phyloP scores from a whole-genome alignment of 2,888 invertebrate species.

The Dynastes maya region DNA sequence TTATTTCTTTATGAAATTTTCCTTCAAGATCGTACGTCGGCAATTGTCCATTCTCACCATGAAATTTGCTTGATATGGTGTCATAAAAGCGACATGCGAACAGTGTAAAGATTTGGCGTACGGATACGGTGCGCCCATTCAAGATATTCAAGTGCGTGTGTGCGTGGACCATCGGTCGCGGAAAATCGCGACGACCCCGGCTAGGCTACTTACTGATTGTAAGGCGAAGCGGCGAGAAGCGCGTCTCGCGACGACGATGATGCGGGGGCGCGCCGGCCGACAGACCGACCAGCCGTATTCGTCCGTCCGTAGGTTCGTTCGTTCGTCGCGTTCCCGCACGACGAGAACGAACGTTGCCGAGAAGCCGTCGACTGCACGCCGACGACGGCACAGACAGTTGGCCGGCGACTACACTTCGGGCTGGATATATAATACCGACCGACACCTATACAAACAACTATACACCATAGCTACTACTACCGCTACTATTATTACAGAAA shows the following conservation, averaged over 20 bases:
- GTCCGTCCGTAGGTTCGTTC: slow-evolving; percentile 61
- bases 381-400: slow-evolving; percentile 70
- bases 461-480: slow-evolving; percentile 3
- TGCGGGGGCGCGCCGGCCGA: slow-evolving; percentile 44
- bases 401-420: slow-evolving; percentile 67
- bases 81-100: too few relatives aligned
- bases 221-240: background rate
- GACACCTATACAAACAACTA: slow-evolving; percentile 14
- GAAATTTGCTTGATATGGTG: too few relatives aligned
- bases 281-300: slow-evolving; percentile 53
- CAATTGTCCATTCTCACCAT: too few relatives aligned
- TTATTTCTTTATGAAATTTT: too few relatives aligned
- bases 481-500: too few relatives aligned
- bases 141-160: too few relatives aligned
- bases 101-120: too few relatives aligned
- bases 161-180: too few relatives aligned
- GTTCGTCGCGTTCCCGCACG: slow-evolving; percentile 50
- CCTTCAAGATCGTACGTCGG: too few relatives aligned
- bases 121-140: too few relatives aligned
- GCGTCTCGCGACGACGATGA: slow-evolving; percentile 32
- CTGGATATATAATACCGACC: slow-evolving; percentile 30
- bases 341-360: slow-evolving; percentile 59
- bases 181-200: too few relatives aligned
- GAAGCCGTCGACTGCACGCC: slow-evolving; percentile 68
- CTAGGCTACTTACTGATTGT: background rate